phyloP scores from a whole-genome alignment of 2,888 invertebrate species.

The Agrotis clavis region DNA sequence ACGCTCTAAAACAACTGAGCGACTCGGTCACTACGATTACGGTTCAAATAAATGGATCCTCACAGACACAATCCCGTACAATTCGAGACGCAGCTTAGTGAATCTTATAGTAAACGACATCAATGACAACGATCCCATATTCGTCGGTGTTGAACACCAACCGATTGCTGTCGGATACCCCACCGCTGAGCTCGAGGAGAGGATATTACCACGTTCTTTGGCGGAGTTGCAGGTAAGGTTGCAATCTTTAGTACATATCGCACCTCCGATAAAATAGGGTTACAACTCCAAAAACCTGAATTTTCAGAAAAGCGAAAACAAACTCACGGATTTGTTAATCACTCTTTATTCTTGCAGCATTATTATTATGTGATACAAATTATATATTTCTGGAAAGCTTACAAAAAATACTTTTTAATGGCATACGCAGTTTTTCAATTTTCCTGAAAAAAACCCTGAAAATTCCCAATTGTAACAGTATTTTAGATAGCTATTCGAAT shows the following conservation, averaged over 20 bases:
- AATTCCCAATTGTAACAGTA: too few species aligned
- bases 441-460: too few species aligned
- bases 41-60: conserved; percentile 84
- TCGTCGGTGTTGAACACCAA: conserved; percentile 79
- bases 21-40: conserved; percentile 80
- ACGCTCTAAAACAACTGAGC: conserved; percentile 74
- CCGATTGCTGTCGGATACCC: conserved; percentile 88
- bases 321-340: too few species aligned
- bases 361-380: too few species aligned
- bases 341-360: too few species aligned
- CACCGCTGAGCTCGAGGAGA: conserved; percentile 77
- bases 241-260: conserved; percentile 40
- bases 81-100: conserved; percentile 82
- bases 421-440: too few species aligned
- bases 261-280: too few species aligned
- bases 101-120: conserved; percentile 89
- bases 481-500: too few species aligned
- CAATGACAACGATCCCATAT: conserved; percentile 89
- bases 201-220: conserved; percentile 84
- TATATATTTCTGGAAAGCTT: too few species aligned
- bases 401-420: too few species aligned
- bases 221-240: conserved; percentile 84
- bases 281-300: too few species aligned
- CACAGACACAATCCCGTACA: conserved; percentile 81
- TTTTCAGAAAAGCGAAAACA: too few species aligned